Conservation (phyloP, 2,888 invertebrate genomes). For the Philhelius pedissequus region DNA sequence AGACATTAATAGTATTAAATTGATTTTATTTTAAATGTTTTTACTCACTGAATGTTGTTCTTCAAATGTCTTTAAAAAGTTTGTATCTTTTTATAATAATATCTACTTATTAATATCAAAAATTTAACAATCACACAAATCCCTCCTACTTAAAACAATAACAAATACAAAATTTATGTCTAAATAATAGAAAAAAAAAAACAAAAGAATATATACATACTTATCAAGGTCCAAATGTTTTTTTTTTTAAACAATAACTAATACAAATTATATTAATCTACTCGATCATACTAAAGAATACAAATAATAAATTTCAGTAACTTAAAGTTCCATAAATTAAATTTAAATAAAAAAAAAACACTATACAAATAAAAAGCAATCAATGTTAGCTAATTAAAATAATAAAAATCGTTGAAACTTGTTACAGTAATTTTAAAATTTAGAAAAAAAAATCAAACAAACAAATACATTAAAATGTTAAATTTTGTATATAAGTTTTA, state of each 20-base stretch:
- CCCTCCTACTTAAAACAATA: conserved; percentile 64
- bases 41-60: background rate
- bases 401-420: conserved; percentile 30
- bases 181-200: conserved; percentile 1
- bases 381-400: conserved; percentile 26
- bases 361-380: conserved; percentile 24
- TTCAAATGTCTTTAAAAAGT: background rate
- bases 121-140: conserved; percentile 62
- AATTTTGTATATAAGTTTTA: background rate
- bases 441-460: background rate
- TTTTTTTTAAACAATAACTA: conserved; percentile 24
- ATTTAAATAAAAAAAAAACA: background rate
- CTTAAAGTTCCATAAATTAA: conserved; percentile 2
- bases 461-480: background rate
- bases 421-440: conserved; percentile 32
- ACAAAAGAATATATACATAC: background rate
- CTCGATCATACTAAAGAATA: background rate
- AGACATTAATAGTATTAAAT: background rate
- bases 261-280: background rate
- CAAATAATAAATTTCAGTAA: background rate
- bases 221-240: conserved; percentile 59
- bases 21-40: background rate
- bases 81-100: background rate
- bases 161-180: conserved; percentile 6
- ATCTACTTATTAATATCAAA: background rate